Percentiles rank a stretch among this genome's conserved stretches.
These are phyloP conservation scores for Chlorospingus semifuscus DNA, from an alignment of 2,797 vertebrate species.

Conservation along the genomic window DNA sequence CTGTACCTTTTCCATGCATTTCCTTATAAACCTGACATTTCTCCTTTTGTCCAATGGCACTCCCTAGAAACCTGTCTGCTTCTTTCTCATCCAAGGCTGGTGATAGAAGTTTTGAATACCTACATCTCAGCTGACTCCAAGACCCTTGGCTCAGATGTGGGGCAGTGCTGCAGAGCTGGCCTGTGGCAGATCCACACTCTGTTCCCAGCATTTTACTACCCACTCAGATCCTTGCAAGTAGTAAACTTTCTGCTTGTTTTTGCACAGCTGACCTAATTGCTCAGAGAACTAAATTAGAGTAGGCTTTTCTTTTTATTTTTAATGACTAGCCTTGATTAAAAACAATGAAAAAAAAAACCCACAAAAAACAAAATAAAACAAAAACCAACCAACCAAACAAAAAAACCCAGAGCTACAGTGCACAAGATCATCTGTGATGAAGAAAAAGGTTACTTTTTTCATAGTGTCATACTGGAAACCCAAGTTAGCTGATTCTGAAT, in stretches of 20 bases:
- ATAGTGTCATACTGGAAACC: background rate
- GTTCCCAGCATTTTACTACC: background rate
- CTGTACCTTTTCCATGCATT: background rate
- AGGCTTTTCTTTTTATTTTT: background rate
- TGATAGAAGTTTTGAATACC: background rate
- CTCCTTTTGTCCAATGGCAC: background rate
- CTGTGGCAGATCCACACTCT: fast-evolving
- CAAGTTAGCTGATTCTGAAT: background rate
- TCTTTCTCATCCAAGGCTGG: background rate
- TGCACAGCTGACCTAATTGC: conserved; percentile 2
- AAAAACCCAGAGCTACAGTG: background rate
- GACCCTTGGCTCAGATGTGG: background rate
- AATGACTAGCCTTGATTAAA: background rate
- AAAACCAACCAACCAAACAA: background rate
- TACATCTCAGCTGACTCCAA: background rate
- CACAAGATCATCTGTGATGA: background rate
- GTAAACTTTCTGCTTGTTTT: background rate
- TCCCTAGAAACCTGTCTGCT: background rate
- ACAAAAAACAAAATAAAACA: background rate
- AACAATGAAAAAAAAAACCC: background rate
- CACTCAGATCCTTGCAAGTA: background rate
- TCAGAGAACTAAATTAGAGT: background rate
- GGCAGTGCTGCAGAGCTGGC: background rate
- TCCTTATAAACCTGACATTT: background rate
- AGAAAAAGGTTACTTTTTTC: background rate